phyloP scores from a whole-genome alignment of 2,888 invertebrate species.

The Ferrisia virgata region DNA sequence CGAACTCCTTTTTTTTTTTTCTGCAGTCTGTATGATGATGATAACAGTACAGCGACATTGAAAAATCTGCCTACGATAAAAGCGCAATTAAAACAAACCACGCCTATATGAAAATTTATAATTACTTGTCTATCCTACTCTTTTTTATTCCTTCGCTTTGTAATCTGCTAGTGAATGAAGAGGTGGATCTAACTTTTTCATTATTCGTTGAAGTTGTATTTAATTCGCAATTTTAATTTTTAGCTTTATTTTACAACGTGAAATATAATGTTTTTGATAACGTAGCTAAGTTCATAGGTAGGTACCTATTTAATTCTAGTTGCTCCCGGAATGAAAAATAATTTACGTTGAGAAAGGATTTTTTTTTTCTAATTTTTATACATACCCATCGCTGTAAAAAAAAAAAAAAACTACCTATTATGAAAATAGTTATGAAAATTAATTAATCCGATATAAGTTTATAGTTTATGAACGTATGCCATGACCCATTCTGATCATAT shows the following conservation, averaged over 20 bases:
- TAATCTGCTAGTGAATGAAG: background rate
- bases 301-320: too few species aligned
- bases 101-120: slow-evolving; percentile 21
- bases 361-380: too few species aligned
- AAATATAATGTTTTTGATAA: background rate
- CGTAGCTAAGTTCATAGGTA: background rate
- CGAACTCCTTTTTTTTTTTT: background rate
- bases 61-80: slow-evolving; percentile 8
- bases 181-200: background rate
- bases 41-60: background rate
- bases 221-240: background rate
- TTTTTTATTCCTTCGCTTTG: background rate
- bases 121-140: background rate
- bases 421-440: too few species aligned
- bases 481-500: too few species aligned
- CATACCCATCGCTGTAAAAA: too few species aligned
- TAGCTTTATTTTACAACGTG: background rate
- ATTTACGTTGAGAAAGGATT: too few species aligned
- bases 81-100: background rate
- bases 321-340: too few species aligned
- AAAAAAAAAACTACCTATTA: too few species aligned
- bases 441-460: too few species aligned
- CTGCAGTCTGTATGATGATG: too few species aligned
- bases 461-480: too few species aligned
- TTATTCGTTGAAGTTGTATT: background rate